These are phyloP conservation scores for Umimayanthus kanabou DNA, from an alignment of 92 coral and sea anemone genomes.

Conservation along the genomic window DNA sequence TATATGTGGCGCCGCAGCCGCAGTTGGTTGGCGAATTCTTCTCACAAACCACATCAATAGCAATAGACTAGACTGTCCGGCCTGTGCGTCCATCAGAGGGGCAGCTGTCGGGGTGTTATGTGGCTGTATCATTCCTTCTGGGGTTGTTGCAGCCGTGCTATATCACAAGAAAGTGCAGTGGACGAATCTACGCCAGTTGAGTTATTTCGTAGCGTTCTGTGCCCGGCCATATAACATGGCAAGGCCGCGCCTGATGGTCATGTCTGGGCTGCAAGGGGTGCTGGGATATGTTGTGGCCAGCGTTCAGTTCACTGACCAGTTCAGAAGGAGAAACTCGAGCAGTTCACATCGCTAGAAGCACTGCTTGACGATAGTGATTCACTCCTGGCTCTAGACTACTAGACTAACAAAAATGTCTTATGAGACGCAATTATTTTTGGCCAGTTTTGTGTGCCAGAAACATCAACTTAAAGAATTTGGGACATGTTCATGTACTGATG, in stretches of 20 bases:
- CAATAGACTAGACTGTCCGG: slow-evolving; percentile 61
- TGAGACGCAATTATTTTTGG: too few relatives aligned
- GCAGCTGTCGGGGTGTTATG: slow-evolving; percentile 51
- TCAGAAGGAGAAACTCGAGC: slow-evolving; percentile 18
- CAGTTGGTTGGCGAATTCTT: slow-evolving; percentile 60
- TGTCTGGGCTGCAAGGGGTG: slow-evolving; percentile 65
- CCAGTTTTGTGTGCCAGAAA: not conserved
- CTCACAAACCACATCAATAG: slow-evolving; percentile 55
- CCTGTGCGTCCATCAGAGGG: slow-evolving; percentile 75
- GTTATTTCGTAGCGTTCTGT: slow-evolving; percentile 56
- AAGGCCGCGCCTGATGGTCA: slow-evolving; percentile 58
- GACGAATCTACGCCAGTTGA: slow-evolving; percentile 8
- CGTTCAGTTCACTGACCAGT: slow-evolving; percentile 65
- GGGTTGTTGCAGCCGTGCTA: slow-evolving; percentile 53
- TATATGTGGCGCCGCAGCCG: slow-evolving; percentile 62
- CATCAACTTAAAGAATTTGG: too few relatives aligned
- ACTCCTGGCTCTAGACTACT: too few relatives aligned
- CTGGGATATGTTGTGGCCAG: slow-evolving; percentile 74
- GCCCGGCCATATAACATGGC: slow-evolving; percentile 60
- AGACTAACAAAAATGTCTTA: too few relatives aligned
- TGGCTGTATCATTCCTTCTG: slow-evolving; percentile 75
- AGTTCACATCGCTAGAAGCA: not conserved
- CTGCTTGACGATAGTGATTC: too few relatives aligned
- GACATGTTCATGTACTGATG: too few relatives aligned
- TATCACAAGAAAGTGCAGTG: slow-evolving; percentile 48